Conservation (phyloP, 1,140 invertebrate species). For the Papilio xuthus region DNA sequence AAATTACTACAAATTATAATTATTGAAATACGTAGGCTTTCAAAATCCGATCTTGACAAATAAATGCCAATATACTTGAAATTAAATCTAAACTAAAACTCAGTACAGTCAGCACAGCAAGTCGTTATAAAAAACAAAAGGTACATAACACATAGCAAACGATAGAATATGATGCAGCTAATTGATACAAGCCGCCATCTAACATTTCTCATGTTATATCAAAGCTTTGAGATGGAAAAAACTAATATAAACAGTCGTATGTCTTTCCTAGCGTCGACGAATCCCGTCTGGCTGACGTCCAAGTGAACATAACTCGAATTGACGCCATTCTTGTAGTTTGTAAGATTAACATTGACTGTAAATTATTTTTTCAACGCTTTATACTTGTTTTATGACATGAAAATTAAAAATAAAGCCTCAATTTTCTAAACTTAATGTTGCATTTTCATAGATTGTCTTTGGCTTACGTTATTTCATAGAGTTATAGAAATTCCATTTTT, state of each 20-base stretch:
- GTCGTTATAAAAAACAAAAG: background rate
- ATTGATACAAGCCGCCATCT: slow-evolving; percentile 23
- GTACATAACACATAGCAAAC: background rate
- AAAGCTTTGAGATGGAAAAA: slow-evolving; percentile 33
- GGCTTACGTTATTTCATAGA: too few species aligned
- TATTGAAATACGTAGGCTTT: too few species aligned
- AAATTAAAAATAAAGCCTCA: background rate
- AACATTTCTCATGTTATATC: slow-evolving; percentile 28
- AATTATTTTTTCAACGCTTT: background rate
- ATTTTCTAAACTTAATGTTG: background rate
- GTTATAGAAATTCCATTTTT: too few species aligned
- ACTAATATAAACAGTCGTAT: slow-evolving; percentile 27
- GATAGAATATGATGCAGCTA: background rate
- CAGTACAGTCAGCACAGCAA: background rate
- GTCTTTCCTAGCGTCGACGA: slow-evolving; percentile 16
- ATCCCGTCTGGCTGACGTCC: slow-evolving; percentile 8
- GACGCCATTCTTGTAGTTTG: slow-evolving; percentile 18
- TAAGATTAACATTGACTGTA: background rate
- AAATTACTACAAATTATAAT: too few species aligned
- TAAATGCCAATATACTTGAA: background rate
- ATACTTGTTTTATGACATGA: too few species aligned
- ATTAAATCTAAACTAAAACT: background rate
- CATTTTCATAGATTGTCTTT: too few species aligned
- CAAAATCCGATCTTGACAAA: too few species aligned
- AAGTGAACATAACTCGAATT: slow-evolving; percentile 3